These are phyloP conservation scores for Rhincodon typus DNA, from an alignment of 2,797 vertebrate species.

Conservation along the genomic window DNA sequence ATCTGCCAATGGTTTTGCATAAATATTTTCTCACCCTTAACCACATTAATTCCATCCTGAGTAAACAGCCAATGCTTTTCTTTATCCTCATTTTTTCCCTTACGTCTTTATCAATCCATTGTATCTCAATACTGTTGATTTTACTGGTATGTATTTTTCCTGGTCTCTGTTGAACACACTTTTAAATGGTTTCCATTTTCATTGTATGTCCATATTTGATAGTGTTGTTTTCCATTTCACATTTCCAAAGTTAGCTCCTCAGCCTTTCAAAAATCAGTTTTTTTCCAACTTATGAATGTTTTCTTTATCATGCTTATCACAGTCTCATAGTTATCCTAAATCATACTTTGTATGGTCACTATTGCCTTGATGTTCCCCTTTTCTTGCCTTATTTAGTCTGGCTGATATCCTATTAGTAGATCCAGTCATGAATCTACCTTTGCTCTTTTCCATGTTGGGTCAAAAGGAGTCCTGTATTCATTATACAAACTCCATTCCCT, in stretches of 20 bases:
- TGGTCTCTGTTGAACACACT: not conserved
- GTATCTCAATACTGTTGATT: not conserved
- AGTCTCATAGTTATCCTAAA: not conserved
- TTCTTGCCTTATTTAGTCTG: not conserved
- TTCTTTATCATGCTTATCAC: not conserved
- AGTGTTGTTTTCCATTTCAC: not conserved
- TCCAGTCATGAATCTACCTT: not conserved
- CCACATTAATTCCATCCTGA: too few relatives aligned
- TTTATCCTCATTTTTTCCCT: not conserved
- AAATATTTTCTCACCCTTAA: not conserved
- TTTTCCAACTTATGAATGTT: not conserved
- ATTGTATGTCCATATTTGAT: not conserved
- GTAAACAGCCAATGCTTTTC: not conserved
- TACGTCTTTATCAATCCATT: not conserved
- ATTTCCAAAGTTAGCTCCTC: not conserved
- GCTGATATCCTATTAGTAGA: not conserved
- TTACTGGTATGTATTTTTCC: not conserved
- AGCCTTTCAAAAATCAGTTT: not conserved
- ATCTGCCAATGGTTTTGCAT: too few relatives aligned
- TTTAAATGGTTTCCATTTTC: not conserved
- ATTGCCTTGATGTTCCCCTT: not conserved
- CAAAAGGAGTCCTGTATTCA: not conserved
- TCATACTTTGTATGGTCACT: not conserved
- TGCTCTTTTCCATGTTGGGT: not conserved
- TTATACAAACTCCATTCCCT: not conserved